Conservation (phyloP, 2,888 invertebrate species). For the Macroteleia sp. region DNA sequence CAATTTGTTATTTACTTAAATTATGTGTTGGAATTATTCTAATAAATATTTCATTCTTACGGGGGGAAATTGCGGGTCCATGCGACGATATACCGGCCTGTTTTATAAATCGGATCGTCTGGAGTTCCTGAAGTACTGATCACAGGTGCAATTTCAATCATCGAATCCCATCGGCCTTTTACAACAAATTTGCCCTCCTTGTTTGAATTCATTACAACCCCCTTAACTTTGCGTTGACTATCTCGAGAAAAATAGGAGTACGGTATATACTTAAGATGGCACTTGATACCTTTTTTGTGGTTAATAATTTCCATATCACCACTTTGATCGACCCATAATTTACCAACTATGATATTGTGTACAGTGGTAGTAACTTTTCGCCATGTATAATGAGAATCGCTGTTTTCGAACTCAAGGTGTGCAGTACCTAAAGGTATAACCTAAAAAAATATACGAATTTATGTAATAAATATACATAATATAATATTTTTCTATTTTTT, state of each 20-base stretch:
- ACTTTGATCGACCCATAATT: constrained; percentile 99
- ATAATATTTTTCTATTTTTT: too few species aligned
- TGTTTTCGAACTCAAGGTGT: constrained; percentile 87
- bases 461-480: too few species aligned
- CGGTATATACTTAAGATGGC: constrained; percentile 98
- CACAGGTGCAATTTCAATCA: constrained; percentile 97
- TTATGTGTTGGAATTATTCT: too few species aligned
- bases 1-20: too few species aligned
- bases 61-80: constrained; percentile 93
- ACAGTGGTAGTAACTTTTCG: constrained; percentile 99
- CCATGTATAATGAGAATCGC: constrained; percentile 97
- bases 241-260: constrained; percentile 99
- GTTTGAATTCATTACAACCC: constrained; percentile 89
- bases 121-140: constrained; percentile 88
- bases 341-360: constrained; percentile 99
- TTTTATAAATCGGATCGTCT: constrained; percentile 95
- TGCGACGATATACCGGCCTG: constrained; percentile 92
- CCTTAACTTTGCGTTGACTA: constrained; percentile 95
- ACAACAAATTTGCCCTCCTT: constrained; percentile 90
- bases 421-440: constrained; percentile 91
- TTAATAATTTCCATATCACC: constrained; percentile 99
- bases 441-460: too few species aligned
- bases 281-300: constrained; percentile 94
- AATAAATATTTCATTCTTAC: constrained; percentile 30
- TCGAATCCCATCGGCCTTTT: constrained; percentile 96